Evolutionary conservation across 2,113 vertebrate genomes (phyloP).

Genomic region (Cheilinus undulatus): DNA sequence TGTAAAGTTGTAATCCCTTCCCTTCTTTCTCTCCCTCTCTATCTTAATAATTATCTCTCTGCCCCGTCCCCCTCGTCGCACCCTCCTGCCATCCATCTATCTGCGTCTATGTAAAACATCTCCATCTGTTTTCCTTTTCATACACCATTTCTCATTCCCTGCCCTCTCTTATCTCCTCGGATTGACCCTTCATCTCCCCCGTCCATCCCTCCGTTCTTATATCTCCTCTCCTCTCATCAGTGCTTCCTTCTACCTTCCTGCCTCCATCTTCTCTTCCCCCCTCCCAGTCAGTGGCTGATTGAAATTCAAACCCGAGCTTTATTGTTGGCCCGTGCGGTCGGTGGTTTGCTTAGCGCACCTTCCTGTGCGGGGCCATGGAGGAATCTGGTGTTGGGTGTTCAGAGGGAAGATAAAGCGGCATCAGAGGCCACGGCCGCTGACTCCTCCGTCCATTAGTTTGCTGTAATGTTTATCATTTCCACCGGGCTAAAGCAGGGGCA

Average conservation of each 20-base stretch:
- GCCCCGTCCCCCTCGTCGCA: slow-evolving; percentile 64
- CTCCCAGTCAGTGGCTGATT: slow-evolving; percentile 61
- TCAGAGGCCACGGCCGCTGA: slow-evolving; percentile 27
- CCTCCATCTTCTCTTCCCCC: slow-evolving; percentile 60
- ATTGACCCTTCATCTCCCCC: slow-evolving; percentile 75
- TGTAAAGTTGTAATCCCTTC: slow-evolving; percentile 72
- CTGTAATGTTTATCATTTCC: slow-evolving; percentile 65
- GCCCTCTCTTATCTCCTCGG: slow-evolving; percentile 75
- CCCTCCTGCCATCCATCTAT: slow-evolving; percentile 70
- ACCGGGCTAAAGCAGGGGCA: slow-evolving; percentile 27
- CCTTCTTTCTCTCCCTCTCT: slow-evolving; percentile 63
- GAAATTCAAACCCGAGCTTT: slow-evolving; percentile 75
- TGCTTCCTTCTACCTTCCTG: slow-evolving; percentile 52
- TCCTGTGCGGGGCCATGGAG: slow-evolving; percentile 45
- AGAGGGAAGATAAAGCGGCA: slow-evolving; percentile 66
- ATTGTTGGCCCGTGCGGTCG: slow-evolving; percentile 40
- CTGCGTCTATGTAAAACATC: slow-evolving; percentile 81
- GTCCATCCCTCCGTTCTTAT: slow-evolving; percentile 53
- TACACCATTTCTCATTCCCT: slow-evolving; percentile 73
- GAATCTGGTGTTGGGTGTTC: slow-evolving; percentile 58
- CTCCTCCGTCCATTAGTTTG: slow-evolving; percentile 53
- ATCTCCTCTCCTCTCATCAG: slow-evolving; percentile 67
- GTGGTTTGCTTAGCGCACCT: slow-evolving; percentile 64
- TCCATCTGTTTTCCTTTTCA: slow-evolving; percentile 74
- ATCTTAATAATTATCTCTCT: slow-evolving; percentile 82